Base-by-base conservation (phyloP, 2,888 invertebrate genomes). In the Dasypogon diadema region DNA sequence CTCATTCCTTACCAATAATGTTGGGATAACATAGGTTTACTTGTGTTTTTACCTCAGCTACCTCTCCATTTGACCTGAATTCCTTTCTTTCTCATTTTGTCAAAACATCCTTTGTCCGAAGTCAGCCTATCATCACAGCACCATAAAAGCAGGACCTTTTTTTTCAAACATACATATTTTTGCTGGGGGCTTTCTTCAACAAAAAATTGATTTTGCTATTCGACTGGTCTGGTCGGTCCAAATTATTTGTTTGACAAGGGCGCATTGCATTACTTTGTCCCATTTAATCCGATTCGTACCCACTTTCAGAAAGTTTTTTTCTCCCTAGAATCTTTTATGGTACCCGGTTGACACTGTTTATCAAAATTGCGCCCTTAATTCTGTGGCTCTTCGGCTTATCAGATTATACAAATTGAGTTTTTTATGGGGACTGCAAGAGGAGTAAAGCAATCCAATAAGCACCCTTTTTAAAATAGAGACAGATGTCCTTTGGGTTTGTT, bases 391-490 rank as follows among this genome's bases (percentile, higher is more conserved):
- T 70, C 18, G 70, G 54, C 30, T 70, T 70, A 70, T 70, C 54
- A 70, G 70, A 70, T 70, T 70, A 70, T 34, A 70, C 70, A 70
- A 70, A 70, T 70, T 54, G 70, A 70, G 70, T 70, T 70, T 70
- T 70, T 70, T 70, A 54, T 14, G 18, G 14, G 18, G 16, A 26
- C 12, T 14, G 10, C 5, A 63, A 63, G 21, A 63, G 65, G 5
- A 21, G 42, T 22, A 24, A 46, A n/a, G 26, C 24, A 65, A 14
- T 46, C 56, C 26, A 24, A 14, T 24, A 46, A 46, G 22, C 65
- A 65, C 65, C 65, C 65, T 14, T 63, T 65, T 14, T 14, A 6
- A 10, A 24, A 24, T 48, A 65, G 8, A 65, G 37, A 48, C 65
- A 65, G 65, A 65, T 65, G 65, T 65, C 48, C 48, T 65, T 65